Evolutionary conservation across 2,888 invertebrate genomes (phyloP).

Genomic region (Eristalinus aeneus): DNA sequence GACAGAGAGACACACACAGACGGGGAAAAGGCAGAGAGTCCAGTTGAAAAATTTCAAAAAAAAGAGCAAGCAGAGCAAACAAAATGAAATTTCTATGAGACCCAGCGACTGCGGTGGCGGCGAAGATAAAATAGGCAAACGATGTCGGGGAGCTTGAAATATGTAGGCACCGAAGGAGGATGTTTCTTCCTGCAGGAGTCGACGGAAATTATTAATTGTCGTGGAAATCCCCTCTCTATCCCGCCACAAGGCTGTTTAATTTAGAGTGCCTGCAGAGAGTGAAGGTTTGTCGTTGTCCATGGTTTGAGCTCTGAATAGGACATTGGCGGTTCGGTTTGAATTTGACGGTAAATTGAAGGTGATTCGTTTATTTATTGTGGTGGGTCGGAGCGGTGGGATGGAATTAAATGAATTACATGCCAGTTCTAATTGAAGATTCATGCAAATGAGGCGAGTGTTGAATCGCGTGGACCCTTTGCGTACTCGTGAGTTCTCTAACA

Average conservation of each 20-base stretch:
- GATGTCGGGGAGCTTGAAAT: neutral
- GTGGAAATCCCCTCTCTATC: conserved; percentile 44
- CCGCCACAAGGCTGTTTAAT: conserved; percentile 46
- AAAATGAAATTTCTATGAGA: conserved; percentile 55
- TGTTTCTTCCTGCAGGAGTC: too few species aligned
- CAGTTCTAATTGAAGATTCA: conserved; percentile 64
- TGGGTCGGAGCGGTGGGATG: neutral
- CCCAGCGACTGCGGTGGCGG: neutral
- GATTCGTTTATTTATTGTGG: conserved; percentile 61
- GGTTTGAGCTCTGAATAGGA: neutral
- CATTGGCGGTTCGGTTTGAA: neutral
- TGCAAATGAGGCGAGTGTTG: conserved; percentile 46
- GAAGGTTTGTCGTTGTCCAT: neutral
- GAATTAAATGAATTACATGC: conserved; percentile 64
- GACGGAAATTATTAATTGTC: conserved; percentile 62
- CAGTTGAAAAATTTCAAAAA: neutral
- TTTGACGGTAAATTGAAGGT: conserved; percentile 64
- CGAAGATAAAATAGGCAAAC: conserved; percentile 44
- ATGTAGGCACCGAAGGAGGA: neutral
- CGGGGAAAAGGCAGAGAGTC: neutral
- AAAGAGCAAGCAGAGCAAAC: conserved; percentile 54
- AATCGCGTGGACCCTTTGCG: too few species aligned
- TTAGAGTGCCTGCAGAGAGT: conserved; percentile 56
- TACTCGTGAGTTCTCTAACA: neutral
- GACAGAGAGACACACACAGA: neutral